Conservation (phyloP, 2,113 vertebrate species). For the zebrafish (Danio rerio) region DNA sequence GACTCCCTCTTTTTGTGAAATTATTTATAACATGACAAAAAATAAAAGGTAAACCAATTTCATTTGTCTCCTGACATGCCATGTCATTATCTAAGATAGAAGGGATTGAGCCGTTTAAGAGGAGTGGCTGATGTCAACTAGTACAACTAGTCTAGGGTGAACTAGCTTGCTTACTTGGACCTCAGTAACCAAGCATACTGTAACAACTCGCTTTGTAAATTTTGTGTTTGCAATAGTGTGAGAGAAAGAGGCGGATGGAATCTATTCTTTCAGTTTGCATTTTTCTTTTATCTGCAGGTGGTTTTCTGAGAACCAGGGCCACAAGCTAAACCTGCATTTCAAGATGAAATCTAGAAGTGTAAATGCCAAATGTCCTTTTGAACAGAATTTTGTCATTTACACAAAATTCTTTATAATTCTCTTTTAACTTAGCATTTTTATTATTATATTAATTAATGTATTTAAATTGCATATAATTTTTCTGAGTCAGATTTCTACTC, state of each 20-base stretch:
- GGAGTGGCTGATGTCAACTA: background rate
- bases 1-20: background rate
- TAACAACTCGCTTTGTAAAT: background rate
- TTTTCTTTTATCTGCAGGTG: background rate
- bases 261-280: background rate
- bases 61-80: background rate
- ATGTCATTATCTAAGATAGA: background rate
- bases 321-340: slow-evolving; percentile 39
- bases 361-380: background rate
- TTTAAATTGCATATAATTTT: no score
- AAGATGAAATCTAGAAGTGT: background rate
- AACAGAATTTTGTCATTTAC: no score
- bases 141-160: background rate
- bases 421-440: no score
- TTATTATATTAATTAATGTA: no score
- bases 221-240: background rate
- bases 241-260: no score
- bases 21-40: background rate
- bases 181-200: background rate
- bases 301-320: background rate
- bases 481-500: no score
- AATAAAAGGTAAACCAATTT: background rate
- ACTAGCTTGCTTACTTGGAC: background rate
- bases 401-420: no score
- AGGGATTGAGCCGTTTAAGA: background rate